A percentile compares a stretch with the other conserved stretches of the same genome.
Evolutionary conservation across 2,113 vertebrate genomes (phyloP).

Genomic region (Fregetta grallaria): DNA sequence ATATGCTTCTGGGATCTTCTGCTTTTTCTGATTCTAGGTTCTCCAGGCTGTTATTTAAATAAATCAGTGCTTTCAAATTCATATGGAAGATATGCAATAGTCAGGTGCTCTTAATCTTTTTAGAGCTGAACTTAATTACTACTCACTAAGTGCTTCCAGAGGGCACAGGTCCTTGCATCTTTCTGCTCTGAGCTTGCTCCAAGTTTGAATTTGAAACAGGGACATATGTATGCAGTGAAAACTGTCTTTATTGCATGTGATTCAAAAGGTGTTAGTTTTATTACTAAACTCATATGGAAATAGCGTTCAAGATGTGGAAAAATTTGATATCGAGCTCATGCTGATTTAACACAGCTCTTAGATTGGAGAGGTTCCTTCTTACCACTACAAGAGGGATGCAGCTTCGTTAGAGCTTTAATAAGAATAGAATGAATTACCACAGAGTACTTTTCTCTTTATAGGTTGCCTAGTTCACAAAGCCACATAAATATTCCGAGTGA

Average conservation of each 20-base stretch:
- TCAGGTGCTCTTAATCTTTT: neutral
- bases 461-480: neutral
- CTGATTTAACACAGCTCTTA: neutral
- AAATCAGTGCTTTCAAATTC: neutral
- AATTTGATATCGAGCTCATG: fast-evolving
- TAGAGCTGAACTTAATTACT: neutral
- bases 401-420: neutral
- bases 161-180: neutral
- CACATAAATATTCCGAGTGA: neutral
- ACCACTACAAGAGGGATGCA: neutral
- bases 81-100: too few species aligned
- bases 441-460: fast-evolving
- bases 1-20: neutral
- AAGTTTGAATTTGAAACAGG: too few species aligned
- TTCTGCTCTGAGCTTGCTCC: neutral
- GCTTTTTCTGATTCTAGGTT: neutral
- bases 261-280: neutral
- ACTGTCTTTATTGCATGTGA: too few species aligned
- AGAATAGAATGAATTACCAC: neutral
- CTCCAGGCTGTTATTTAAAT: neutral
- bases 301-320: neutral
- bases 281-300: neutral
- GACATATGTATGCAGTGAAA: neutral
- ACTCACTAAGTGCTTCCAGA: fast-evolving
- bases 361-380: neutral